Base-by-base conservation (phyloP, 2,888 invertebrate genomes). In the Gymnocheta viridis region DNA sequence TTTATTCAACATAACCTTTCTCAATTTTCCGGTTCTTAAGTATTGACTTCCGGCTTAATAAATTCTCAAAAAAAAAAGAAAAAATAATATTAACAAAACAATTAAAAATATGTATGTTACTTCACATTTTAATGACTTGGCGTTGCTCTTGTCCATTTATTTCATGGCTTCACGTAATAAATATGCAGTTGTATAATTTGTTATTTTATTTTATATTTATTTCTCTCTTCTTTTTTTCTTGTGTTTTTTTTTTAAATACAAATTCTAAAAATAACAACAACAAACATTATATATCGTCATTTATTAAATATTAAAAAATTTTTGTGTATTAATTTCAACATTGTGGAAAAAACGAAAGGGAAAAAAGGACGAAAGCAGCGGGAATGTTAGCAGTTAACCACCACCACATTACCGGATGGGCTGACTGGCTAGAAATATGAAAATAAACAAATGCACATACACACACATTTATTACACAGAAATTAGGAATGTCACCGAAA, bases 21-120 rank as follows among this genome's bases (percentile, higher is more conserved):
- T 78, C 84, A 84, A 84, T 81, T 81, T 84, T 84, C 84, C 84
- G 81, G 81, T 84, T 84, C 81, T 84, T 69, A 78, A 78, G 77
- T 81, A 73, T 49, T 58, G 78, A 78, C 84, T 84, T 84, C 84
- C 84, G 81, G 84, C 64, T 84, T 84, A 81, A 78, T 35, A 76
- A 76, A 70, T 62, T 69, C 17, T n/a, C 27, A 14, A 58, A 29
- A 73, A 73, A 78, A 3, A 27, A 66, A 41, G 27, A 35, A 32
- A 35, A 32, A 22, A 51, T n/a, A 9, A 44, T n/a, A 41, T 35
- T 29, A 56, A 54, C 24, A 32, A 51, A 72, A 70, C 17, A 62
- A 62, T 54, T 27, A 47, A 58, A 72, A 76, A 32, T 58, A 70
- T 47, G 19, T 51, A 79, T 41, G n/a, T 51, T 38, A 69, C 38